Conservation (phyloP, 2,113 vertebrate species). For the Hippocampus barbouri region DNA sequence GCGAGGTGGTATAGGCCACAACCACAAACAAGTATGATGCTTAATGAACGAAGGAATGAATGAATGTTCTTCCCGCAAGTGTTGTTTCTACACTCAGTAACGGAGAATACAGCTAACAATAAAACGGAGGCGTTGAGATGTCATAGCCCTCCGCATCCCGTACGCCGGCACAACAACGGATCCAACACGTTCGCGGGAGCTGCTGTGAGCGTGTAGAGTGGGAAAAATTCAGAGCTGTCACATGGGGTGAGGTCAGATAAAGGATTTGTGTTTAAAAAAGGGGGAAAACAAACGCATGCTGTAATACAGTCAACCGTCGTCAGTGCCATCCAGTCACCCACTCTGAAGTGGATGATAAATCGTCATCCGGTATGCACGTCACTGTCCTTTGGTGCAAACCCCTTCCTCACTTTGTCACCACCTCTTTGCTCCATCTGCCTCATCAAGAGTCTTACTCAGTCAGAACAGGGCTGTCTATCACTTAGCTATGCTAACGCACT, state of each 20-base stretch:
- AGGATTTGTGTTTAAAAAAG: slow-evolving; percentile 49
- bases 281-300: slow-evolving; percentile 44
- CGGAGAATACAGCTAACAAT: background rate
- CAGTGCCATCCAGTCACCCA: slow-evolving; percentile 25
- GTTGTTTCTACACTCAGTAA: background rate
- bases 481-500: too few relatives aligned
- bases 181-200: slow-evolving; percentile 32
- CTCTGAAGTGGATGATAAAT: slow-evolving; percentile 36
- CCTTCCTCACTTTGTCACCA: slow-evolving; percentile 45
- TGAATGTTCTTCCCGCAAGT: slow-evolving; percentile 12
- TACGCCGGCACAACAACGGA: slow-evolving; percentile 15
- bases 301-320: slow-evolving; percentile 37
- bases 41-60: background rate
- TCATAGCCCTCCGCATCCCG: slow-evolving; percentile 1
- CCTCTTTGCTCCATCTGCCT: slow-evolving; percentile 49
- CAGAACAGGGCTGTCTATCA: slow-evolving; percentile 4
- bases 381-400: slow-evolving; percentile 35
- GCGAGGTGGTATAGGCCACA: background rate
- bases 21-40: background rate
- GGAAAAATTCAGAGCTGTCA: slow-evolving; percentile 55
- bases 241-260: slow-evolving; percentile 48
- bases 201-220: slow-evolving; percentile 18
- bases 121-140: background rate
- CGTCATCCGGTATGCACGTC: slow-evolving; percentile 30
- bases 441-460: slow-evolving; percentile 33